Evolutionary conservation across 2,113 vertebrate genomes (phyloP).

Genomic region (Alaudala cheleensis): DNA sequence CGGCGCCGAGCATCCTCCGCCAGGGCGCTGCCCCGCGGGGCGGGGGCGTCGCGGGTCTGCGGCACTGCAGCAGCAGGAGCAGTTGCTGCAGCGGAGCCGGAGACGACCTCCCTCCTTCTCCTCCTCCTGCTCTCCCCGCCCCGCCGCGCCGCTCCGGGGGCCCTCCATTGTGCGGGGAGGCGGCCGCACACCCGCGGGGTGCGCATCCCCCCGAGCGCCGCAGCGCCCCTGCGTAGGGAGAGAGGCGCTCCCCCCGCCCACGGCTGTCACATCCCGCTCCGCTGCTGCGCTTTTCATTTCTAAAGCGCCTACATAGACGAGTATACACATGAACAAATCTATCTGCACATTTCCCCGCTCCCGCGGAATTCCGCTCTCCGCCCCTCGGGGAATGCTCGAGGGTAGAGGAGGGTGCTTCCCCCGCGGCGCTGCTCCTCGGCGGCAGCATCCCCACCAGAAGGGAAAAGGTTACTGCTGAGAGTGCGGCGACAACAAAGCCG

Average conservation of each 20-base stretch:
- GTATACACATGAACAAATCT: rapidly evolving
- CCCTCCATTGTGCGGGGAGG: conserved; percentile 40
- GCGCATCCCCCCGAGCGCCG: neutral
- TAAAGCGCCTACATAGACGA: no score
- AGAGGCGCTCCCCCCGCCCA: neutral
- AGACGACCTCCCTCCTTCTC: neutral
- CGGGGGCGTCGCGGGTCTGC: neutral
- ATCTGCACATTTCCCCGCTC: rapidly evolving
- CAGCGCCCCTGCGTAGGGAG: neutral
- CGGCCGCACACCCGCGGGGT: neutral
- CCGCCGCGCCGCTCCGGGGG: neutral
- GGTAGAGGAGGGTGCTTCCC: neutral
- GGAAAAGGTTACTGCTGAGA: neutral
- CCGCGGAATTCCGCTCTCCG: neutral
- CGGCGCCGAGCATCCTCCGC: neutral
- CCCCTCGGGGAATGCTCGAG: neutral
- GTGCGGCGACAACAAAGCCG: conserved; percentile 7
- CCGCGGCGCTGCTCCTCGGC: neutral
- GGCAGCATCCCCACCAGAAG: neutral
- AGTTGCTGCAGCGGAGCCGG: conserved; percentile 10
- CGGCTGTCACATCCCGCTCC: neutral
- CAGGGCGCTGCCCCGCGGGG: neutral
- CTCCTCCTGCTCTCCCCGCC: neutral
- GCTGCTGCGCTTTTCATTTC: neutral
- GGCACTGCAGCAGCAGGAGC: conserved; percentile 39